Evolutionary conservation across 2,888 invertebrate genomes (phyloP), one percentile per base, ranked within the genome.

Genomic region (Trichogramma dendrolimi): DNA sequence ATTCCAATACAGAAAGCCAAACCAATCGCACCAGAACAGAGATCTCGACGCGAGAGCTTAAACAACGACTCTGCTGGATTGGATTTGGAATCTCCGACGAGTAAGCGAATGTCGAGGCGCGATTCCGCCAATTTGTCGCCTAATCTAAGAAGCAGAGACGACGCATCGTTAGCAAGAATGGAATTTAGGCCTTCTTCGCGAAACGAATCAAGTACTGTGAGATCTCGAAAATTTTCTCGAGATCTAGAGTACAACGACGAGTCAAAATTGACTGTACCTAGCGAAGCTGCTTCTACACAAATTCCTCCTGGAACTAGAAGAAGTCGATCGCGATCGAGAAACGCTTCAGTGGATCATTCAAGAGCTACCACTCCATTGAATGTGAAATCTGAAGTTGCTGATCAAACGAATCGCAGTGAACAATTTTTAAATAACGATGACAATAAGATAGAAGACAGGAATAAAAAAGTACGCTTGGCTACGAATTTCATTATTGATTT

Each of bases 401-500:
- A 70, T 49, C 72, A 70, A 46, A 71, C 65, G 27, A 68, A 70
- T 47, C 65, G 75, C 4, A 27, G 67, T 4, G 63, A 69, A 47
- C 68, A 67, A 53, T 55, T 60, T 5, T 70, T 70, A 0, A 56
- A 56, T 5, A 62, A 41, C 7, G 60, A 62, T 4, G 62, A 60
- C 1, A 50, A 60, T n/a, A 54, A 62, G 6, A 44, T 6, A 38
- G 65, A 69, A 10, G 55, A 52, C 57, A 6, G 67, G 68, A 0
- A 54, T 58, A 40, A 52, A 11, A 88, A 86, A 68, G 89, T 90
- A 1, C 84, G 87, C 67, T 84, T 87, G 2, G 85, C 84, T 0
- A 81, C 91, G 39, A 88, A 87, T 73, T 91, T 90, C 73, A 80
- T 86, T 39, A 89, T 89, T 0, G 92, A 92, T 76, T 76, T 91